Percentiles rank a stretch among this genome's conserved stretches.
These are phyloP conservation scores for Bothrops alternatus DNA, from an alignment of 2,797 vertebrate genomes.

Conservation along the genomic window DNA sequence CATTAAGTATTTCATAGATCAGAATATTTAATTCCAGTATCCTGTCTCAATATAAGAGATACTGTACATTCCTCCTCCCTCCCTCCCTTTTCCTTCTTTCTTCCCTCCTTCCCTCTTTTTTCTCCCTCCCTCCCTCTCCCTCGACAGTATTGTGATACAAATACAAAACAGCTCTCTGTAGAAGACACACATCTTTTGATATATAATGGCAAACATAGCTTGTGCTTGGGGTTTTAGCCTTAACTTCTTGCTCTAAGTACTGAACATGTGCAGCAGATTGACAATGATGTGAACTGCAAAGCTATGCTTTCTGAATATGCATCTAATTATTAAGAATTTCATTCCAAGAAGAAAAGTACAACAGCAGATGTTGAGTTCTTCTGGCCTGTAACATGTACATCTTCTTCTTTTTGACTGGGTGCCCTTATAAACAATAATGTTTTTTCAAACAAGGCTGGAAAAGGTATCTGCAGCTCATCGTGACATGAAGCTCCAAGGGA, in stretches of 20 bases:
- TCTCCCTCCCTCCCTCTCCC: neutral
- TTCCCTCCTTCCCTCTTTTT: neutral
- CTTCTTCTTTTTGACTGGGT: constrained; percentile 62
- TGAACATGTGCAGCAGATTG: constrained; percentile 59
- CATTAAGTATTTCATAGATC: neutral
- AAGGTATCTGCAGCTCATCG: constrained; percentile 51
- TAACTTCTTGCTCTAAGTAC: constrained; percentile 60
- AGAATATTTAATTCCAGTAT: neutral
- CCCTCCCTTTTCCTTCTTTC: neutral
- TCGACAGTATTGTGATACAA: neutral
- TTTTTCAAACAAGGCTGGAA: constrained; percentile 47
- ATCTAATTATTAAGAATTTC: constrained; percentile 60
- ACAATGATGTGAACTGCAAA: constrained; percentile 59
- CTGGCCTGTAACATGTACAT: constrained; percentile 59
- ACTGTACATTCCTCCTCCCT: neutral
- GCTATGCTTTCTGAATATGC: constrained; percentile 55
- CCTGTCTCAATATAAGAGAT: neutral
- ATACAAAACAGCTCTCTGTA: constrained; percentile 25
- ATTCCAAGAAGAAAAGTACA: constrained; percentile 44
- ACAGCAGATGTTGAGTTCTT: constrained; percentile 65
- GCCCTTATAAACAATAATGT: constrained; percentile 71
- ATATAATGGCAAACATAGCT: constrained; percentile 48
- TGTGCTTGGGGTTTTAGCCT: constrained; percentile 59
- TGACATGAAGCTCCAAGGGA: constrained; percentile 43
- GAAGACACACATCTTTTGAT: constrained; percentile 46